Conservation (phyloP, 2,797 vertebrate genomes). For the Pygocentrus nattereri region DNA sequence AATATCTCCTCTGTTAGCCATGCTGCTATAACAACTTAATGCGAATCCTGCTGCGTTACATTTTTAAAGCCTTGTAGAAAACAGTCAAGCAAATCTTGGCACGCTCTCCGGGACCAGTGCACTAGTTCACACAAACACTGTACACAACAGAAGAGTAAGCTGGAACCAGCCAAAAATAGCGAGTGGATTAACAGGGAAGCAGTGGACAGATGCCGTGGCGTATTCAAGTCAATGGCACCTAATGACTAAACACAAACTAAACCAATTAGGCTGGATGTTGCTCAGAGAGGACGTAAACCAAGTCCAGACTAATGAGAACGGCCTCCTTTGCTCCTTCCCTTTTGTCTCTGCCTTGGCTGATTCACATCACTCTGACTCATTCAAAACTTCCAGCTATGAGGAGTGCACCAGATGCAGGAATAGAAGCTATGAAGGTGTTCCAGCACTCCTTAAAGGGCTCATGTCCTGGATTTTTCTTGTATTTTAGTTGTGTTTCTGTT, state of each 20-base stretch:
- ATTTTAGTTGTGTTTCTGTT: too few relatives aligned
- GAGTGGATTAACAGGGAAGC: slow-evolving; percentile 71
- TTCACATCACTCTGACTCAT: slow-evolving; percentile 35
- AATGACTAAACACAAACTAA: slow-evolving; percentile 66
- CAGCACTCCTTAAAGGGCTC: too few relatives aligned
- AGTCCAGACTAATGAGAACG: slow-evolving; percentile 11
- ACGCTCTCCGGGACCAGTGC: slow-evolving; percentile 55
- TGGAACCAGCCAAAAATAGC: slow-evolving; percentile 74
- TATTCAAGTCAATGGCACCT: slow-evolving; percentile 57
- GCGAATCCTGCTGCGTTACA: slow-evolving; percentile 56
- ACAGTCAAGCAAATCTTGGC: slow-evolving; percentile 36
- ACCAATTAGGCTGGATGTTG: slow-evolving; percentile 61
- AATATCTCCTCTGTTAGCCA: slow-evolving; percentile 70
- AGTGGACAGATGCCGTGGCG: slow-evolving; percentile 71
- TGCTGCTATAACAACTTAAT: slow-evolving; percentile 57
- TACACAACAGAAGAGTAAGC: slow-evolving; percentile 56
- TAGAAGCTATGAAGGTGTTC: neutral
- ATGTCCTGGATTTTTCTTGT: too few relatives aligned
- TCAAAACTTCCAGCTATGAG: slow-evolving; percentile 6
- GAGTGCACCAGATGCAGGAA: neutral
- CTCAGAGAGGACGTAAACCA: slow-evolving; percentile 34
- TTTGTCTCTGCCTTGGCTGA: slow-evolving; percentile 1
- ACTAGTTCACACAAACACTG: neutral
- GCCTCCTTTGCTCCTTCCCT: neutral
- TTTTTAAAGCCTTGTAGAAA: slow-evolving; percentile 47